Conservation (phyloP, 2,797 vertebrate genomes). For the Tarsius wallacei region DNA sequence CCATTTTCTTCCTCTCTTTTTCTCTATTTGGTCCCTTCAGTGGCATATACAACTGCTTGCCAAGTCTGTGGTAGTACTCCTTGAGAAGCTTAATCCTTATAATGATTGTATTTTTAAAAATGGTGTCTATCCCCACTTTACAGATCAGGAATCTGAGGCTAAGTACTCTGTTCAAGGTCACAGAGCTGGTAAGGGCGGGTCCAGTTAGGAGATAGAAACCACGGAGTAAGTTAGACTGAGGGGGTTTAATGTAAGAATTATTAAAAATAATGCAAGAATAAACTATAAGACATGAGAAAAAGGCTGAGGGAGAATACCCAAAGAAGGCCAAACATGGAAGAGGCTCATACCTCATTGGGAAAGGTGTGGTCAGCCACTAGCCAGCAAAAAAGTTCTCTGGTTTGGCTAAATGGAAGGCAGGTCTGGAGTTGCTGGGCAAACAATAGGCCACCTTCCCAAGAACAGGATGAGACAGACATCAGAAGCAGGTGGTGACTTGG, state of each 20-base stretch:
- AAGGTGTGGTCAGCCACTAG: neutral
- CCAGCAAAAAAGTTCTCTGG: neutral
- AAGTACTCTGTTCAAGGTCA: neutral
- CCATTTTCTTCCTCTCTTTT: neutral
- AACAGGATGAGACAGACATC: rapidly evolving
- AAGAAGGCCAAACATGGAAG: neutral
- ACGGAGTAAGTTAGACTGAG: neutral
- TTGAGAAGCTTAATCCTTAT: neutral
- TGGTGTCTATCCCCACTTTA: neutral
- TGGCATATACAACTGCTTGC: neutral
- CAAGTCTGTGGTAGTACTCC: neutral
- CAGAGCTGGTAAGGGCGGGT: neutral
- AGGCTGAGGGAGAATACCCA: neutral
- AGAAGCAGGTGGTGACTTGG: neutral
- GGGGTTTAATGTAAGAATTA: neutral
- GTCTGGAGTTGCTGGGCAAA: neutral
- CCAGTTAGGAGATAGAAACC: neutral
- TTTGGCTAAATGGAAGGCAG: neutral
- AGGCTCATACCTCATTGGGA: neutral
- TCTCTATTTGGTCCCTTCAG: neutral
- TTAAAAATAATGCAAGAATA: neutral
- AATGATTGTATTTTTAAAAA: too few species aligned
- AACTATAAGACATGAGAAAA: neutral
- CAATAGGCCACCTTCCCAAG: neutral
- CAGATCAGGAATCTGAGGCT: neutral